These are phyloP conservation scores for Rhabdomys dilectus DNA, from an alignment of 2,113 vertebrate genomes.

Conservation along the genomic window DNA sequence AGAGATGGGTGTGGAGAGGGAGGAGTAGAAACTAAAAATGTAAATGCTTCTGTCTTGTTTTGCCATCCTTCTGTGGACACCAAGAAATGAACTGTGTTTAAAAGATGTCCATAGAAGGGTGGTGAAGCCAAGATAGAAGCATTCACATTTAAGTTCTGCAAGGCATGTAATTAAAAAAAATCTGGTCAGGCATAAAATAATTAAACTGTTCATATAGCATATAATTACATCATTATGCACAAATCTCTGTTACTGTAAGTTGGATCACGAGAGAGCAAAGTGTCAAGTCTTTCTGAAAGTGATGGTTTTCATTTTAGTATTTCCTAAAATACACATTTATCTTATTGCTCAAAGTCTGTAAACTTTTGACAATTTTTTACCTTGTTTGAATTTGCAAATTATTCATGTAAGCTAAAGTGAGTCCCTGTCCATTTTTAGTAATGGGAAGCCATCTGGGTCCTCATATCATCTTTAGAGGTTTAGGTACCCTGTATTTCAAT, in stretches of 20 bases:
- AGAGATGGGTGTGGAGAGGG: too few relatives aligned
- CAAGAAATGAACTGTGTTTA: not conserved
- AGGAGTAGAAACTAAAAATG: not conserved
- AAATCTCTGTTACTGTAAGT: constrained; percentile 85
- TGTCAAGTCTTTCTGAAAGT: constrained; percentile 86
- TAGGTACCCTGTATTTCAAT: not conserved
- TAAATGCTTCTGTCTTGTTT: constrained; percentile 66
- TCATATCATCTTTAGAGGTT: not conserved
- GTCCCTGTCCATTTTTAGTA: constrained; percentile 18
- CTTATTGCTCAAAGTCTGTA: constrained; percentile 63
- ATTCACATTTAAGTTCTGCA: constrained; percentile 70
- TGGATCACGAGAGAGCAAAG: constrained; percentile 85
- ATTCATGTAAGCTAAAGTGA: constrained; percentile 17
- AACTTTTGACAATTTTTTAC: constrained; percentile 36
- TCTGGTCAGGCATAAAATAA: constrained; percentile 83
- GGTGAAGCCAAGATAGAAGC: constrained; percentile 58
- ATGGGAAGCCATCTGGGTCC: not conserved
- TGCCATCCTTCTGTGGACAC: not conserved
- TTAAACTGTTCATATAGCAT: constrained; percentile 89
- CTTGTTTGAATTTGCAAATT: constrained; percentile 64
- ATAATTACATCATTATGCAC: constrained; percentile 89
- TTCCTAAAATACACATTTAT: constrained; percentile 78
- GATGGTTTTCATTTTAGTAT: constrained; percentile 84
- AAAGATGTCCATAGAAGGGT: not conserved
- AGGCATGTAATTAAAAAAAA: constrained; percentile 53